These are phyloP conservation scores for Dryobota labecula DNA, from an alignment of 2,888 invertebrate species.

Conservation along the genomic window DNA sequence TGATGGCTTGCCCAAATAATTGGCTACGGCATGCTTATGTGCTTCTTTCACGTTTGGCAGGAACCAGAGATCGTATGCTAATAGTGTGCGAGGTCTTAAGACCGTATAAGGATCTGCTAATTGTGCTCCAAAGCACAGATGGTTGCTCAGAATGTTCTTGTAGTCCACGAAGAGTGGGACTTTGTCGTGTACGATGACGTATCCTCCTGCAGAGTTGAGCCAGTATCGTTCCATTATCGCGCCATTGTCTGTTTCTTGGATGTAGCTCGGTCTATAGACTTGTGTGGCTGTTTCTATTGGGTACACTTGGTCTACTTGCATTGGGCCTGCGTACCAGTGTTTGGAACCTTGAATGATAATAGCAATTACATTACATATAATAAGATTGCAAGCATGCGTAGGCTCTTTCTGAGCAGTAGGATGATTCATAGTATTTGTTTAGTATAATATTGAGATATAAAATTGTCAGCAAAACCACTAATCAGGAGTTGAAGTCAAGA, in stretches of 20 bases:
- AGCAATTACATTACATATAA: neutral
- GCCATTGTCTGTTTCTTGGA: constrained; percentile 88
- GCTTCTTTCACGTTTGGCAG: constrained; percentile 90
- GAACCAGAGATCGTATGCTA: constrained; percentile 92
- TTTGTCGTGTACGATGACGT: constrained; percentile 91
- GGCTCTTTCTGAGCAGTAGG: neutral
- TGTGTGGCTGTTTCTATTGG: constrained; percentile 90
- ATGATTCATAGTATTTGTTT: constrained; percentile 24
- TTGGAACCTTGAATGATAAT: constrained; percentile 74
- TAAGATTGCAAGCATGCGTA: neutral
- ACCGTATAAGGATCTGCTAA: constrained; percentile 90
- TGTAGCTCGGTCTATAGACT: constrained; percentile 89
- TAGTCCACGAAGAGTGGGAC: constrained; percentile 94
- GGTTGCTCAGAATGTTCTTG: constrained; percentile 88
- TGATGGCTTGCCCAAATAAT: constrained; percentile 91
- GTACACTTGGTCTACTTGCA: constrained; percentile 91
- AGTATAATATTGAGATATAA: constrained; percentile 23
- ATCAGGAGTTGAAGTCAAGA: constrained; percentile 15
- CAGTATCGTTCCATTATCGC: constrained; percentile 92
- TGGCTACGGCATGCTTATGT: constrained; percentile 91
- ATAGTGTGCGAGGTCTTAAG: constrained; percentile 76
- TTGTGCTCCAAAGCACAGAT: constrained; percentile 91
- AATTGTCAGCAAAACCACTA: neutral
- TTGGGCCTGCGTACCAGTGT: constrained; percentile 93
- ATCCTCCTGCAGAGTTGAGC: constrained; percentile 93